Conservation (phyloP, 2,888 invertebrate species). For the Andrena flavipes region DNA sequence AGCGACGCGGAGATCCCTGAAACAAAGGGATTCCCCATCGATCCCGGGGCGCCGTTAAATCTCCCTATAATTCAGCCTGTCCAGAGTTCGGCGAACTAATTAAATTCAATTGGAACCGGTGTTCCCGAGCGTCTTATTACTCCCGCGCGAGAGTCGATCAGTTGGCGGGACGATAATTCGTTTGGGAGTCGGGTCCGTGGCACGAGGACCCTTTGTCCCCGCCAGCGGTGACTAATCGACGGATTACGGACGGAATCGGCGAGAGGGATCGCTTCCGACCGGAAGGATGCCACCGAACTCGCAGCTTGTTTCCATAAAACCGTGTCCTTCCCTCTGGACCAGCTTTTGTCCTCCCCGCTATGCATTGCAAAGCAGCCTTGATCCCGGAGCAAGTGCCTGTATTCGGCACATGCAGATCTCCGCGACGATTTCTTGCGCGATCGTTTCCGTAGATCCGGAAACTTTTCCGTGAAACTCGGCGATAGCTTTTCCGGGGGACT, state of each 20-base stretch:
- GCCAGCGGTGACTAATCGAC: slow-evolving; percentile 54
- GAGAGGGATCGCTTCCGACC: slow-evolving; percentile 24
- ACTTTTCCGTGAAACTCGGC: background rate
- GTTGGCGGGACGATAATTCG: slow-evolving; percentile 24
- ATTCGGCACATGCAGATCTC: slow-evolving; percentile 8
- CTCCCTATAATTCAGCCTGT: slow-evolving; percentile 11
- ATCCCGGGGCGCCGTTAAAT: slow-evolving; percentile 19
- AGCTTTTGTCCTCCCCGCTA: slow-evolving; percentile 4
- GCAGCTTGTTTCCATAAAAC: slow-evolving; percentile 30
- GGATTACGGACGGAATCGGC: slow-evolving; percentile 22
- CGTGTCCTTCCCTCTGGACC: slow-evolving; percentile 5
- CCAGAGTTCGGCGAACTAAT: slow-evolving; percentile 10
- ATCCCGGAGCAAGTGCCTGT: slow-evolving; percentile 3
- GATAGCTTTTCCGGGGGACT: background rate
- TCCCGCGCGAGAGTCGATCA: slow-evolving; percentile 9
- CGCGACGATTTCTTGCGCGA: background rate
- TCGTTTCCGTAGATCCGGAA: background rate
- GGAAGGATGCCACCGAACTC: slow-evolving; percentile 9
- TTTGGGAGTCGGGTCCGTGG: background rate
- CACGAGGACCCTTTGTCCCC: slow-evolving; percentile 25
- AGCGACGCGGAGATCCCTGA: background rate
- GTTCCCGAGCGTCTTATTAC: slow-evolving; percentile 37
- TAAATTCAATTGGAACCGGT: slow-evolving; percentile 27
- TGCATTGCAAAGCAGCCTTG: slow-evolving; percentile 49
- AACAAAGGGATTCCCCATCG: background rate